Conservation (phyloP, 2,113 vertebrate genomes). For the Scophthalmus maximus region DNA sequence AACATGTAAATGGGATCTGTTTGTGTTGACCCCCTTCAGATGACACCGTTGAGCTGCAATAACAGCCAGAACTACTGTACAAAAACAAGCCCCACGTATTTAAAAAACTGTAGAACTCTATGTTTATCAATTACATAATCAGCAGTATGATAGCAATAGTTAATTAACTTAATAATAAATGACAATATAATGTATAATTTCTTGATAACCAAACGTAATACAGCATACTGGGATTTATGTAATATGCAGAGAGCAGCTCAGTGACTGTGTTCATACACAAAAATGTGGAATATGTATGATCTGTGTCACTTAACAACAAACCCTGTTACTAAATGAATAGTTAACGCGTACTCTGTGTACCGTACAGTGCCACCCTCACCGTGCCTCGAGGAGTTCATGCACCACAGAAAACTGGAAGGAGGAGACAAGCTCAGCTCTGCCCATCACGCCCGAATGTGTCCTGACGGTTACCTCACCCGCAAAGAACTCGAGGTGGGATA, state of each 20-base stretch:
- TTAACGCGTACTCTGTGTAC: not conserved
- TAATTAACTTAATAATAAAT: no score
- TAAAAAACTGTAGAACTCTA: no score
- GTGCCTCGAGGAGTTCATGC: slow-evolving; percentile 59
- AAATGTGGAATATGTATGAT: not conserved
- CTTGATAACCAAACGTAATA: no score
- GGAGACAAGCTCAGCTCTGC: slow-evolving; percentile 60
- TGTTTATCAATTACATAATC: no score
- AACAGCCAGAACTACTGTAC: no score
- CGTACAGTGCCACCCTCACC: not conserved
- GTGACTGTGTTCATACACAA: not conserved
- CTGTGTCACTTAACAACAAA: not conserved
- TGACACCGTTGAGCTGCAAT: no score
- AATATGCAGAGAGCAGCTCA: not conserved
- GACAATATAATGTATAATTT: no score
- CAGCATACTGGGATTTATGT: no score
- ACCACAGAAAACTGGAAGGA: slow-evolving; percentile 12
- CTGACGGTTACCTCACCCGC: slow-evolving; percentile 42
- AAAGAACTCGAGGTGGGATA: slow-evolving; percentile 22
- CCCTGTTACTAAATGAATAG: slow-evolving; percentile 9
- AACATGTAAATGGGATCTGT: no score
- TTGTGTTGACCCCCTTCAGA: no score
- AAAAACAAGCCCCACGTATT: no score
- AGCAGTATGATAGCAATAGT: no score
- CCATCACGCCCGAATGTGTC: slow-evolving; percentile 56